These are phyloP conservation scores for Trachops cirrhosus DNA, from an alignment of 2,797 vertebrate genomes.

Conservation along the genomic window DNA sequence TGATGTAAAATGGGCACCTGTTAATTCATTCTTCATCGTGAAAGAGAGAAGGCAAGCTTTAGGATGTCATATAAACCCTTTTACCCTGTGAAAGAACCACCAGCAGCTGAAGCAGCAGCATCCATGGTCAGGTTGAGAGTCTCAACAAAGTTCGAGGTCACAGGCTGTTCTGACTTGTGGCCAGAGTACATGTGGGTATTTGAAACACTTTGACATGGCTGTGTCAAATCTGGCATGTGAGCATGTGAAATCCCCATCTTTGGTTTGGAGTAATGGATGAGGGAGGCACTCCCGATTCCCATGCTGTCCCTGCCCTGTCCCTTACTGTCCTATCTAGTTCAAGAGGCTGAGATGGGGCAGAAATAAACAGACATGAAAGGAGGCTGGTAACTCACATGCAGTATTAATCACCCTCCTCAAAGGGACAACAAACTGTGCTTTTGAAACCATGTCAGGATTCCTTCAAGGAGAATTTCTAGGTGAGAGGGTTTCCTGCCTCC, in stretches of 20 bases:
- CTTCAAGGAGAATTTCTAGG: slow-evolving; percentile 45
- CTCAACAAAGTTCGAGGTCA: background rate
- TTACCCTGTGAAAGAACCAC: background rate
- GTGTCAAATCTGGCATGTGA: background rate
- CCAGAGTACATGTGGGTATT: background rate
- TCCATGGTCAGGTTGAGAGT: background rate
- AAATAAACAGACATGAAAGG: background rate
- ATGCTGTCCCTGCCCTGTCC: background rate
- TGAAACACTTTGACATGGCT: background rate
- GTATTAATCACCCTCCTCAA: background rate
- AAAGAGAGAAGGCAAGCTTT: background rate
- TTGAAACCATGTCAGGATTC: slow-evolving; percentile 17
- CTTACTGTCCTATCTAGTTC: background rate
- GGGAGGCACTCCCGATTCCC: background rate
- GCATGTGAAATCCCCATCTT: background rate
- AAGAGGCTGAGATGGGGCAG: background rate
- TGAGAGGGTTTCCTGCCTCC: background rate
- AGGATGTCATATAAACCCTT: background rate
- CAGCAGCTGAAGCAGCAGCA: background rate
- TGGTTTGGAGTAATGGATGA: background rate
- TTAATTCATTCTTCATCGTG: background rate
- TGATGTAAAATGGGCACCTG: background rate
- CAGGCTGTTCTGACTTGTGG: background rate
- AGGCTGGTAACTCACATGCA: background rate
- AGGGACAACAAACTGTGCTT: background rate